Conservation (phyloP, 2,113 vertebrate species). For the Tachuris rubrigastra region DNA sequence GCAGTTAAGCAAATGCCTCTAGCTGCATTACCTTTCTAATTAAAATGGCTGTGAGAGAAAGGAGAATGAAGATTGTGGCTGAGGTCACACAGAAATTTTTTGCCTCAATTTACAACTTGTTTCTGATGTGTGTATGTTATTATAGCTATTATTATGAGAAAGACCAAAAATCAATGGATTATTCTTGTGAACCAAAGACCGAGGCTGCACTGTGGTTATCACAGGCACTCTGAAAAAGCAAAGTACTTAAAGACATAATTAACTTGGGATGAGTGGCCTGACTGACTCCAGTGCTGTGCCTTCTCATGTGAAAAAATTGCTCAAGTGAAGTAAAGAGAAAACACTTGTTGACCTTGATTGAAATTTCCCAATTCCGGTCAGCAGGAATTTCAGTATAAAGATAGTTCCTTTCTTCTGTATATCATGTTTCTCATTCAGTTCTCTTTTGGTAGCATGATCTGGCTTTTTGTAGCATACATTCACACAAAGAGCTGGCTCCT, state of each 20-base stretch:
- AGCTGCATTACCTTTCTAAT: background rate
- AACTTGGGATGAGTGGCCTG: background rate
- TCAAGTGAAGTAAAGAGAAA: background rate
- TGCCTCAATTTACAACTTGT: background rate
- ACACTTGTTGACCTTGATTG: fast-evolving
- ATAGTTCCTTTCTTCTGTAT: background rate
- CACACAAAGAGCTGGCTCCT: background rate
- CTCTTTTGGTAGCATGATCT: background rate
- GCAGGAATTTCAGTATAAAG: background rate
- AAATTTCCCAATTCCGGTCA: no score
- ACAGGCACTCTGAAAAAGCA: background rate
- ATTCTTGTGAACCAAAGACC: background rate
- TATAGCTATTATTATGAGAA: background rate
- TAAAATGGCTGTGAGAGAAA: background rate
- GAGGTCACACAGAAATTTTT: background rate
- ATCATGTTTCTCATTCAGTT: background rate
- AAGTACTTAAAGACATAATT: background rate
- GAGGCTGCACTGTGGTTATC: background rate
- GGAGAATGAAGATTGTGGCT: background rate
- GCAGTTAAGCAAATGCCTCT: background rate
- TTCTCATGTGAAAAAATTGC: background rate
- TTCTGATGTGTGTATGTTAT: background rate
- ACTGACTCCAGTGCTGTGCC: background rate
- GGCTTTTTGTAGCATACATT: background rate
- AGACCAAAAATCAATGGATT: background rate